These are phyloP conservation scores for Oryzias melastigma DNA, from an alignment of 2,113 vertebrate species.

Conservation along the genomic window DNA sequence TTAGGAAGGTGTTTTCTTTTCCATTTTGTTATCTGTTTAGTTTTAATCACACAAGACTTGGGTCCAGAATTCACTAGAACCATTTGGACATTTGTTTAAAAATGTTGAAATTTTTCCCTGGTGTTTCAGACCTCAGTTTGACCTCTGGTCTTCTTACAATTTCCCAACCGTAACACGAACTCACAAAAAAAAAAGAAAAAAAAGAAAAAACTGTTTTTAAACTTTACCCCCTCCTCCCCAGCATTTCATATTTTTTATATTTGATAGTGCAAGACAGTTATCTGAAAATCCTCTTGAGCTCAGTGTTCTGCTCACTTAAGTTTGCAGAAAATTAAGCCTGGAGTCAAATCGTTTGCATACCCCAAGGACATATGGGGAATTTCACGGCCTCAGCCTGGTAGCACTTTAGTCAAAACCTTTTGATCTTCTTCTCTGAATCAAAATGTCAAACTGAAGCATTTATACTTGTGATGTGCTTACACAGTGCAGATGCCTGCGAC, in stretches of 20 bases:
- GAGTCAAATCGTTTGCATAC: not conserved
- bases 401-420: not conserved
- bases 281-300: not conserved
- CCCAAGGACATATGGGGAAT: not conserved
- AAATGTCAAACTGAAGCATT: constrained; percentile 5
- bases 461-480: constrained; percentile 2
- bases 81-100: too few relatives aligned
- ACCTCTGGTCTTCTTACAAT: not conserved
- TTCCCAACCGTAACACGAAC: not conserved
- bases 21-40: not conserved
- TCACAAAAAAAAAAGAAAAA: not conserved
- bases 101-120: not conserved
- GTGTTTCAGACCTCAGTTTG: not conserved
- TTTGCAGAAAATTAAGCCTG: too few relatives aligned
- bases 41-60: not conserved
- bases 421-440: not conserved
- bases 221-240: not conserved
- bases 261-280: not conserved
- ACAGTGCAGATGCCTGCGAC: not conserved
- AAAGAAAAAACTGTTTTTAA: not conserved
- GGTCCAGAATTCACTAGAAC: not conserved
- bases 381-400: not conserved
- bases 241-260: not conserved
- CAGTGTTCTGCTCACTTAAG: too few relatives aligned
- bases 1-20: too few relatives aligned